Conservation (phyloP, 2,113 vertebrate genomes). For the Mus spicilegus region DNA sequence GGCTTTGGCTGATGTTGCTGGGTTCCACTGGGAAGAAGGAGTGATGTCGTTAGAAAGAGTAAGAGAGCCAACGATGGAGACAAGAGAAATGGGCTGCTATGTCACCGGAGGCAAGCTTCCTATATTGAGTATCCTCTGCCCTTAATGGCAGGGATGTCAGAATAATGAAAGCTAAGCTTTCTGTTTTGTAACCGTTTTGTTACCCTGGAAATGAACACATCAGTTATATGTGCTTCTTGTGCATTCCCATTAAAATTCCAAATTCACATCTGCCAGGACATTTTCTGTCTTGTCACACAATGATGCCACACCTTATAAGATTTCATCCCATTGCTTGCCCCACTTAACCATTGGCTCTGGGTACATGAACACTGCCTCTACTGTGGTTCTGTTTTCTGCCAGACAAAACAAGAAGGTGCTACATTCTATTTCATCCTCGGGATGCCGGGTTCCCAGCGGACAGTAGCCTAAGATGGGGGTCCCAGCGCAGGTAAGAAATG, state of each 20-base stretch:
- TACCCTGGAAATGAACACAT: not conserved
- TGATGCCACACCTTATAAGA: not conserved
- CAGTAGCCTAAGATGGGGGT: too few relatives aligned
- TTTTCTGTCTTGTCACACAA: not conserved
- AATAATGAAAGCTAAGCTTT: not conserved
- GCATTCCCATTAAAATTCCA: not conserved
- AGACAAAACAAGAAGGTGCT: too few relatives aligned
- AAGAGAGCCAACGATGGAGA: not conserved
- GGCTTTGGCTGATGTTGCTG: not conserved
- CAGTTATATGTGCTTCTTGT: not conserved
- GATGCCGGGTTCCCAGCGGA: too few relatives aligned
- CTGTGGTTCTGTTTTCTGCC: too few relatives aligned
- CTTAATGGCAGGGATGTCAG: not conserved
- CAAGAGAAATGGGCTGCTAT: not conserved
- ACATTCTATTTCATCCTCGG: too few relatives aligned
- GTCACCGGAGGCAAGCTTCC: not conserved
- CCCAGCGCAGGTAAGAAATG: too few relatives aligned
- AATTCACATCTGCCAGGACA: not conserved
- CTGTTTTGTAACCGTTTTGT: not conserved
- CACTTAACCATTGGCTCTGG: not conserved
- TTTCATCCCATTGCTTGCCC: not conserved
- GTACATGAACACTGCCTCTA: too few relatives aligned
- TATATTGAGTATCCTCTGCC: not conserved
- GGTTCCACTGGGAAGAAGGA: not conserved
- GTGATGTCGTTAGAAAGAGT: not conserved